Evolutionary conservation across 2,888 invertebrate species (phyloP), one percentile per base, ranked within the genome.

Genomic region (Cheilosia urbana): DNA sequence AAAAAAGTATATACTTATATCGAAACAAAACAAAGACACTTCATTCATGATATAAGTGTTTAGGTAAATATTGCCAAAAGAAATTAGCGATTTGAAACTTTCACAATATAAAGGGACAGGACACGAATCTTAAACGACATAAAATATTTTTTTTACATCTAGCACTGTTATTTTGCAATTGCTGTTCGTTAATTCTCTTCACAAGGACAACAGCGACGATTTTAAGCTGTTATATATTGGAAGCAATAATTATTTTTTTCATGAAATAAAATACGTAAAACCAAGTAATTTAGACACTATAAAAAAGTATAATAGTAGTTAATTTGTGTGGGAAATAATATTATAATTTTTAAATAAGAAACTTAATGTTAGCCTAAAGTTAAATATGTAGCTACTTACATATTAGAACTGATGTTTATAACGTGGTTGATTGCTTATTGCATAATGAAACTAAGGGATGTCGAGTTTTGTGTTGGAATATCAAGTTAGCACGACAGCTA

Each of bases 171-270:
- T 75, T 81, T 63, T 60, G 78, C 62, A 78, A 79, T 66, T 69
- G 80, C 72, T 63, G 51, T 55, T 78, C 79, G 68, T 88, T 79
- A 76, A 76, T 73, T 76, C 55, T 75, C 82, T 75, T 72, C 65
- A 77, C 40, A 80, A 83, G 73, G 62, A 68, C 69, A 53, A 84
- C 53, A 71, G 68, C 42, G 57, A 71, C 49, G 24, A 57, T 42
- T 75, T 57, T 47, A 77, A n/a, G 47, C 13, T 53, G 77, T 82
- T 82, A 82, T 69, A 57, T 65, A 58, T 57, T 24, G 45, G 62
- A 75, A 71, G 83, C 75, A 68, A 47, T 45, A 75, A 75, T 73
- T 66, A 82, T 77, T 82, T 73, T 65, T 72, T 65, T 53, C 62
- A 4, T 65, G 15, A 11, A 69, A 51, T 63, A n/a, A 45, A n/a